Evolutionary conservation across 2,797 vertebrate species (phyloP).

Genomic region (Synaphobranchus kaupii): DNA sequence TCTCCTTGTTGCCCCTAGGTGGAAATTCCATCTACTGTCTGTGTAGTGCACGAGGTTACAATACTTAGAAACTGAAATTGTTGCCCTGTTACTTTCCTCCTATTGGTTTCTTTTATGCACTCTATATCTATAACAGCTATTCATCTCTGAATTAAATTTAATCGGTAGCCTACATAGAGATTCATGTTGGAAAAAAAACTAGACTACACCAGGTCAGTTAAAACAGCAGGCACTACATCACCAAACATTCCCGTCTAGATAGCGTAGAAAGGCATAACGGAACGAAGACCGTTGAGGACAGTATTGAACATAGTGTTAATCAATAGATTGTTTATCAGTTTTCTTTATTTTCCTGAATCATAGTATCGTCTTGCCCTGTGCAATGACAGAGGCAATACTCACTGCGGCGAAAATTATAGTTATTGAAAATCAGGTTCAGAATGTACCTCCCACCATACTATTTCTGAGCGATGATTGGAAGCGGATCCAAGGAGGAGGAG

Average conservation of each 20-base stretch:
- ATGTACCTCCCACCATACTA: background rate
- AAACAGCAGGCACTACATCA: background rate
- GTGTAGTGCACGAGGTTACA: background rate
- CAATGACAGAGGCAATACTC: background rate
- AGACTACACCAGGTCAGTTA: background rate
- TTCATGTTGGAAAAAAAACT: background rate
- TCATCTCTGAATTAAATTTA: no score
- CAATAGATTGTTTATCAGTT: background rate
- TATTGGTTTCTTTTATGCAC: background rate
- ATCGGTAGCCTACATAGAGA: background rate
- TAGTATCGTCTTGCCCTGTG: background rate
- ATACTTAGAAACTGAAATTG: background rate
- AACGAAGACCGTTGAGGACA: background rate
- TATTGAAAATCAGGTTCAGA: background rate
- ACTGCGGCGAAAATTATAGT: background rate
- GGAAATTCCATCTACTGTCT: background rate
- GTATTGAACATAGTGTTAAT: background rate
- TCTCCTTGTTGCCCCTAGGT: background rate
- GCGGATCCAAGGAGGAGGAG: constrained; percentile 9
- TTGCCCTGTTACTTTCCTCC: background rate
- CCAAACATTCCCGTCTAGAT: background rate
- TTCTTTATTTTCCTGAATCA: background rate
- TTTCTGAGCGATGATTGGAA: background rate
- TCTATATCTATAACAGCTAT: no score
- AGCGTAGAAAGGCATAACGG: background rate